Conservation (phyloP, 2,888 invertebrate species). For the Halictus ligatus region DNA sequence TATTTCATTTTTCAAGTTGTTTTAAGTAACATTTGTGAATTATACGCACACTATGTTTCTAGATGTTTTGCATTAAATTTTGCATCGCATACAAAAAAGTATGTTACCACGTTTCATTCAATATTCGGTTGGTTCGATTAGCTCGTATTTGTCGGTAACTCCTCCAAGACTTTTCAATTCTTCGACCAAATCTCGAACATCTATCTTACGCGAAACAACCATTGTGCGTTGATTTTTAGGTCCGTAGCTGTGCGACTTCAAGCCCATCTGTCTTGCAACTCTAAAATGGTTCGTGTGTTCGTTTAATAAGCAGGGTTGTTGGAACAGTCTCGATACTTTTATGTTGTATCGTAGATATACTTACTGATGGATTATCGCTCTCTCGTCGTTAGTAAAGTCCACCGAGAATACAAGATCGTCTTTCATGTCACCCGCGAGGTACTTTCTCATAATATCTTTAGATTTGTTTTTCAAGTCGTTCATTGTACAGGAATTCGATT, state of each 20-base stretch:
- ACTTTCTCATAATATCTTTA: constrained; percentile 84
- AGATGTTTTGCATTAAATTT: constrained; percentile 16
- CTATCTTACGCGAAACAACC: constrained; percentile 85
- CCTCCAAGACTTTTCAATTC: constrained; percentile 85
- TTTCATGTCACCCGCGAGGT: constrained; percentile 77
- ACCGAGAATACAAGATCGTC: constrained; percentile 87
- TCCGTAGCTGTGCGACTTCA: constrained; percentile 86
- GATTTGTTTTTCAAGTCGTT: constrained; percentile 81
- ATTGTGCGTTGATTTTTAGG: constrained; percentile 84
- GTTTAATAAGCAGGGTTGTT: not conserved
- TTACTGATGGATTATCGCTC: constrained; percentile 87
- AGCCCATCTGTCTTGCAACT: constrained; percentile 83
- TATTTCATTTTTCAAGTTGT: constrained; percentile 4
- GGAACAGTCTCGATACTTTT: not conserved
- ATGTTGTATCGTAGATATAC: constrained; percentile 25
- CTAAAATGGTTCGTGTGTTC: constrained; percentile 72
- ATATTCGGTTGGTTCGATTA: constrained; percentile 79
- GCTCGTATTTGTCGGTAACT: constrained; percentile 85
- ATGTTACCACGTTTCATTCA: constrained; percentile 10
- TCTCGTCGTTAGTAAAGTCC: constrained; percentile 88
- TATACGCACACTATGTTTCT: not conserved
- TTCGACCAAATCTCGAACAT: constrained; percentile 83
- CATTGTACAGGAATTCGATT: constrained; percentile 72
- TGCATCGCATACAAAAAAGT: not conserved
- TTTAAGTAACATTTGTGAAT: not conserved